Evolutionary conservation across 2,888 invertebrate species (phyloP).

Genomic region (Coenonympha glycerion): DNA sequence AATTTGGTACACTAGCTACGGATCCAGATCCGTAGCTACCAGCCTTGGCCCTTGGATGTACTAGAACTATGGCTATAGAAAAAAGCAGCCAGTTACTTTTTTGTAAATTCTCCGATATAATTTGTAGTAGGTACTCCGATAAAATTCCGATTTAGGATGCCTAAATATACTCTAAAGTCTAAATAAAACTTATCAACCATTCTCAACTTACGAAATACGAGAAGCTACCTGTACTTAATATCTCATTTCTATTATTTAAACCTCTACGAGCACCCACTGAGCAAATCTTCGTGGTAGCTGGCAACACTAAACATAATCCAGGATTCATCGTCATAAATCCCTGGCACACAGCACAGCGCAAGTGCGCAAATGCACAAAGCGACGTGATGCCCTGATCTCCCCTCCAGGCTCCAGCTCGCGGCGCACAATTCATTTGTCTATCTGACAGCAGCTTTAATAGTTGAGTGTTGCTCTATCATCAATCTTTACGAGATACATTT

Average conservation of each 20-base stretch:
- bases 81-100: too few relatives aligned
- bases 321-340: not conserved
- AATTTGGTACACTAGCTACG: too few relatives aligned
- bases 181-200: too few relatives aligned
- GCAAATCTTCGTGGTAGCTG: not conserved
- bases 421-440: slow-evolving; percentile 15
- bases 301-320: not conserved
- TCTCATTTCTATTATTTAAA: not conserved
- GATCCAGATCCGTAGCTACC: too few relatives aligned
- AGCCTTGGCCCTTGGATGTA: too few relatives aligned
- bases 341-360: not conserved
- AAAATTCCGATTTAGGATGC: too few relatives aligned
- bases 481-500: slow-evolving; percentile 6
- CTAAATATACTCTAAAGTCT: too few relatives aligned
- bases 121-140: too few relatives aligned
- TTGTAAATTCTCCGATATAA: too few relatives aligned
- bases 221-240: too few relatives aligned
- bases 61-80: too few relatives aligned
- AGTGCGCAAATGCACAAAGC: slow-evolving; percentile 7
- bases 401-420: not conserved
- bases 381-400: slow-evolving; percentile 9
- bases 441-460: slow-evolving; percentile 12
- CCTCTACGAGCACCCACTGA: not conserved
- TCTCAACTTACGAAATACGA: too few relatives aligned
- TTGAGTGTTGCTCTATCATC: slow-evolving; percentile 7